Conservation (phyloP, 1,140 invertebrate species). For the Ceratina japonica region DNA sequence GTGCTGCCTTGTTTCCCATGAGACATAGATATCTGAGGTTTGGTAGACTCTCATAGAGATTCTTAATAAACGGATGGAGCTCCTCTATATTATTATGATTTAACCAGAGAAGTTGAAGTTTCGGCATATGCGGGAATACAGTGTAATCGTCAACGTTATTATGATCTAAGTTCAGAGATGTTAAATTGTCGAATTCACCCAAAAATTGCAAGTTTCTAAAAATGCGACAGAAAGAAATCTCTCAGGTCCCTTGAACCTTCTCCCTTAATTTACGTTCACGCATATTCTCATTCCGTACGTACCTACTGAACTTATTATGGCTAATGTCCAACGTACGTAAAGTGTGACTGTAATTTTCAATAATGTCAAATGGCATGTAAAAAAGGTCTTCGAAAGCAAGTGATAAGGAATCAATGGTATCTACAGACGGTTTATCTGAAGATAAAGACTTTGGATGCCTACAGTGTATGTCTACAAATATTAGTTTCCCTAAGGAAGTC, state of each 20-base stretch:
- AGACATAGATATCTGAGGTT: conserved; percentile 85
- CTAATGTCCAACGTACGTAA: conserved; percentile 84
- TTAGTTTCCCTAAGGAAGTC: conserved; percentile 76
- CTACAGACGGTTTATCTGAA: conserved; percentile 50
- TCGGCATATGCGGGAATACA: conserved; percentile 84
- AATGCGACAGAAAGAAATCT: conserved; percentile 50
- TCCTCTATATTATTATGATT: conserved; percentile 87
- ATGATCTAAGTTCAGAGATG: conserved; percentile 87
- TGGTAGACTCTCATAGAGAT: conserved; percentile 83
- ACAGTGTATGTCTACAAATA: conserved; percentile 75
- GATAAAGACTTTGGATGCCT: conserved; percentile 62
- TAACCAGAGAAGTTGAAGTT: conserved; percentile 87
- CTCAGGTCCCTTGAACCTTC: neutral
- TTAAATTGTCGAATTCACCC: conserved; percentile 84
- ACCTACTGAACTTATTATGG: conserved; percentile 85
- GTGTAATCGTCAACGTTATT: conserved; percentile 84
- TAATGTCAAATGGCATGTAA: conserved; percentile 74
- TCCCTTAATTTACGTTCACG: neutral
- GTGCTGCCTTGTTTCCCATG: conserved; percentile 89
- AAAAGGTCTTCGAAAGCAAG: conserved; percentile 74
- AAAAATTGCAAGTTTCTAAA: conserved; percentile 85
- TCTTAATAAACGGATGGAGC: conserved; percentile 85
- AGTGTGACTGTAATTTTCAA: conserved; percentile 69
- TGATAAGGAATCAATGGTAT: conserved; percentile 67
- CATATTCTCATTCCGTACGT: conserved; percentile 61